phyloP scores from a whole-genome alignment of 2,113 vertebrate genomes.

The Macquaria australasica region DNA sequence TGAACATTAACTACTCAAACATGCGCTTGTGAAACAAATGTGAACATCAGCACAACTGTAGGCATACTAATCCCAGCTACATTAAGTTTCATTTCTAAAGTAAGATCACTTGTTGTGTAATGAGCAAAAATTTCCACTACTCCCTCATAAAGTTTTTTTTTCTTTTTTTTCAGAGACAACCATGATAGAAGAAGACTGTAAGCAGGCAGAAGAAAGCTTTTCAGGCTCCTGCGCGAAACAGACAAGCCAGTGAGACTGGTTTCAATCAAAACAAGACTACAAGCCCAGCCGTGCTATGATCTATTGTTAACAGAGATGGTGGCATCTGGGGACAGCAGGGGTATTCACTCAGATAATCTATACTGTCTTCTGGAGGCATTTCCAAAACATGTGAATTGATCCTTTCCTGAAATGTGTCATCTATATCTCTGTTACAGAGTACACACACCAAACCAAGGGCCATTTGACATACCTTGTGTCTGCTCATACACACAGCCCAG shows the following conservation, averaged over 20 bases:
- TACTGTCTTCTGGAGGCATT: constrained; percentile 18
- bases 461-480: constrained; percentile 19
- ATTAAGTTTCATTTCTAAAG: constrained; percentile 53
- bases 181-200: constrained; percentile 29
- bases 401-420: constrained; percentile 24
- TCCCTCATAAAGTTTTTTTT: constrained; percentile 19
- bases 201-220: constrained; percentile 39
- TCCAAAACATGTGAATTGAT: constrained; percentile 32
- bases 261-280: constrained; percentile 70
- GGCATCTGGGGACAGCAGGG: constrained; percentile 35
- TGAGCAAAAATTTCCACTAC: constrained; percentile 61
- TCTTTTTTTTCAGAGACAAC: constrained; percentile 27
- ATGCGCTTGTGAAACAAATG: background rate
- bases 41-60: constrained; percentile 38
- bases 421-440: constrained; percentile 25
- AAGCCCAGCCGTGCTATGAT: constrained; percentile 33
- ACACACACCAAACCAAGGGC: background rate
- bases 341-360: background rate
- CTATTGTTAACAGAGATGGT: constrained; percentile 48
- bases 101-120: constrained; percentile 27
- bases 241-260: constrained; percentile 59
- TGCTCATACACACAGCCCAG: background rate
- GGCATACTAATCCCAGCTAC: constrained; percentile 10
- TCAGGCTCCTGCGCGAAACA: constrained; percentile 39
- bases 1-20: constrained; percentile 9